Evolutionary conservation across 2,113 vertebrate species (phyloP).

Genomic region (Gasterosteus nipponicus): DNA sequence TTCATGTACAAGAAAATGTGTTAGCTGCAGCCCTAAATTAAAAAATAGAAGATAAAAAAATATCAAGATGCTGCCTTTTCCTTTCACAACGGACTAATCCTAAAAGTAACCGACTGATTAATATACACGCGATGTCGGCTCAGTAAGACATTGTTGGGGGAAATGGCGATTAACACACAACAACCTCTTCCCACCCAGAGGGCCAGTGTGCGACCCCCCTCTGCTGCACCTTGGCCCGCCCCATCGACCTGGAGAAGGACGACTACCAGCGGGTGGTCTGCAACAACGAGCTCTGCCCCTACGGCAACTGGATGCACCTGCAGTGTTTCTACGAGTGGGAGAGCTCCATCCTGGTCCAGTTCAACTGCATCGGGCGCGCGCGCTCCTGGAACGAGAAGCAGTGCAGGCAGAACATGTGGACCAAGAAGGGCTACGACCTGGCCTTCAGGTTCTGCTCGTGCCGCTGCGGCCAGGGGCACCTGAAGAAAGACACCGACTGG

Average conservation of each 20-base stretch:
- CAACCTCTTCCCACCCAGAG: constrained; percentile 80
- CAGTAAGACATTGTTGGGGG: not conserved
- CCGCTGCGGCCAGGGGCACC: constrained; percentile 95
- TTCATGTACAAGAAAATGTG: not conserved
- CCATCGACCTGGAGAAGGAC: constrained; percentile 94
- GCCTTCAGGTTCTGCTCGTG: constrained; percentile 99
- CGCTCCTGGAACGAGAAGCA: constrained; percentile 99
- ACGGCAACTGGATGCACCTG: constrained; percentile 97
- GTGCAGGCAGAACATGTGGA: constrained; percentile 99
- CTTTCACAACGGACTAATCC: not conserved
- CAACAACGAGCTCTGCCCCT: constrained; percentile 94
- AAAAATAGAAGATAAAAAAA: not conserved
- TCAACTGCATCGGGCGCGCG: constrained; percentile 97
- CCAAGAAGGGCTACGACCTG: constrained; percentile 97
- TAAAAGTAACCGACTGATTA: not conserved
- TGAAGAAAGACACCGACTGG: constrained; percentile 99
- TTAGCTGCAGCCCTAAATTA: not conserved
- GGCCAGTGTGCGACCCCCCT: constrained; percentile 92
- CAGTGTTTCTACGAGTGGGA: constrained; percentile 99
- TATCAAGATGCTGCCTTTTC: not conserved
- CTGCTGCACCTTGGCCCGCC: constrained; percentile 90
- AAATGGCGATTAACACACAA: not conserved
- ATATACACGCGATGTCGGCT: not conserved
- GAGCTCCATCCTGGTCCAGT: constrained; percentile 97
- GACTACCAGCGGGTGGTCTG: constrained; percentile 98